phyloP scores from a whole-genome alignment of 2,888 invertebrate species.

The Himalopsyche anomala region DNA sequence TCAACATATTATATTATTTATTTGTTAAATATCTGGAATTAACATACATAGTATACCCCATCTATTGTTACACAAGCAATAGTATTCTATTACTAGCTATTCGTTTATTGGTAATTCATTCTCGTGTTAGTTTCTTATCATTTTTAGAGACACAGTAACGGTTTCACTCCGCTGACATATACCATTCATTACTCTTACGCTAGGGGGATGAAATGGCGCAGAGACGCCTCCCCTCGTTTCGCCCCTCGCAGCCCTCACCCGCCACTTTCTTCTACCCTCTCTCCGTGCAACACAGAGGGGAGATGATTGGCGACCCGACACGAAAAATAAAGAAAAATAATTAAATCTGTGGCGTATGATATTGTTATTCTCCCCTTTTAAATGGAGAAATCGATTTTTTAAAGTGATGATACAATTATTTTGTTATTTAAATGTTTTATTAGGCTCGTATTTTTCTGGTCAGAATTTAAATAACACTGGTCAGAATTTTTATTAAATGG shows the following conservation, averaged over 20 bases:
- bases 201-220: conserved; percentile 21
- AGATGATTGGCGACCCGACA: conserved; percentile 34
- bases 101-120: not conserved
- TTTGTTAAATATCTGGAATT: too few species aligned
- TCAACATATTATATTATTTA: too few species aligned
- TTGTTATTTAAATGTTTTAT: not conserved
- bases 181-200: conserved; percentile 23
- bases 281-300: not conserved
- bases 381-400: conserved; percentile 8
- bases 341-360: conserved; percentile 11
- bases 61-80: too few species aligned
- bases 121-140: not conserved
- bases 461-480: too few species aligned
- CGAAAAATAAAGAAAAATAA: conserved; percentile 30
- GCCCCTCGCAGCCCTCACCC: not conserved
- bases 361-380: conserved; percentile 12
- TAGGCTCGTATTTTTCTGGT: too few species aligned
- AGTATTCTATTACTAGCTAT: too few species aligned
- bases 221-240: not conserved
- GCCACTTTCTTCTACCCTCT: conserved; percentile 6
- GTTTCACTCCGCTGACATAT: conserved; percentile 4
- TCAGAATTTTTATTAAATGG: too few species aligned
- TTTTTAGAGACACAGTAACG: conserved; percentile 12
- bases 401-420: not conserved
- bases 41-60: too few species aligned